A percentile compares a stretch with the other conserved stretches of the same genome.
Conservation (phyloP, 2,113 vertebrate genomes). For the Cacatua alba region DNA sequence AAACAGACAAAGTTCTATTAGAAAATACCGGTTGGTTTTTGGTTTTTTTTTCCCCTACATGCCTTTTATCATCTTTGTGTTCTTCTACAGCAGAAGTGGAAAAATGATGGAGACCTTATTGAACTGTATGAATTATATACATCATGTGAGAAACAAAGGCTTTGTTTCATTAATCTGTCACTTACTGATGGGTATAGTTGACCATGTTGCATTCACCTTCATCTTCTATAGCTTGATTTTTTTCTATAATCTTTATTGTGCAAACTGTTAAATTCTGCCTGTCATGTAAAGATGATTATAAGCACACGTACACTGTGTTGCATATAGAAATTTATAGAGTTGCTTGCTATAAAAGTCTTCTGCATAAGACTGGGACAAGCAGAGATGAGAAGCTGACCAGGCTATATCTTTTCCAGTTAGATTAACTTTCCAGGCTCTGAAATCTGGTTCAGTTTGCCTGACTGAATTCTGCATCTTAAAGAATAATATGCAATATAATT, state of each 20-base stretch:
- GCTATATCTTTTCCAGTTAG: not conserved
- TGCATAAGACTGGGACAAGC: not conserved
- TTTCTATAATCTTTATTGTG: not conserved
- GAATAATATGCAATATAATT: slow-evolving; percentile 2
- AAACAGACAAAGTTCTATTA: not conserved
- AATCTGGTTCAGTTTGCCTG: not conserved
- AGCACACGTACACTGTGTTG: not conserved
- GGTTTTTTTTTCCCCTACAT: not conserved
- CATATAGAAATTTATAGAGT: not conserved
- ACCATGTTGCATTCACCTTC: not conserved
- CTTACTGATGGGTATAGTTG: not conserved
- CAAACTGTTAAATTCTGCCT: not conserved
- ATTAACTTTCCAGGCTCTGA: not conserved
- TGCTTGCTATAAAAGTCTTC: not conserved
- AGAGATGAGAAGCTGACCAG: not conserved
- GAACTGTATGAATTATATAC: not conserved
- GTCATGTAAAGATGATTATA: not conserved
- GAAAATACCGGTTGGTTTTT: not conserved
- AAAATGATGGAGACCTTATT: not conserved
- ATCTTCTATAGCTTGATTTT: not conserved
- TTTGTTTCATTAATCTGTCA: not conserved
- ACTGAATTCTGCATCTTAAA: not conserved
- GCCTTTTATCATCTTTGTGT: not conserved
- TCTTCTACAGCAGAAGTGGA: not conserved
- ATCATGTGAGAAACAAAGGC: not conserved